Evolutionary conservation across 2,113 vertebrate genomes (phyloP).

Genomic region (Protomyctophum bolini): DNA sequence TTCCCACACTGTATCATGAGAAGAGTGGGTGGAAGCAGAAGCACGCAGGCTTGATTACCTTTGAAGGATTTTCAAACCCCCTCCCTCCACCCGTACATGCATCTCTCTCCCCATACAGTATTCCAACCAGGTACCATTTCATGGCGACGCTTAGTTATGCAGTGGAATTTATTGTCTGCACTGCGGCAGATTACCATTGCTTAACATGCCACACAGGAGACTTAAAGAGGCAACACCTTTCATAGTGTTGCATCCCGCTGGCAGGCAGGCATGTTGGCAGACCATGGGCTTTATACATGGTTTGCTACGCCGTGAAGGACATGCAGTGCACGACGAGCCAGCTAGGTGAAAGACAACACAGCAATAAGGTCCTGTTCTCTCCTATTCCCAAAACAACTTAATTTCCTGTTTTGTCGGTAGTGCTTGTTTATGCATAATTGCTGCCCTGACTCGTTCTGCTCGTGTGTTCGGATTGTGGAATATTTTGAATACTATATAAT

Average conservation of each 20-base stretch:
- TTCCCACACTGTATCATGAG: not conserved
- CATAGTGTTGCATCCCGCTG: constrained; percentile 66
- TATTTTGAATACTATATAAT: not conserved
- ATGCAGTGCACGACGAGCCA: constrained; percentile 26
- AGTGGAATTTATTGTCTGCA: constrained; percentile 78
- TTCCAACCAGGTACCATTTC: constrained; percentile 73
- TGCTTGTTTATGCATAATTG: too few relatives aligned
- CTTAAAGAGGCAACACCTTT: constrained; percentile 73
- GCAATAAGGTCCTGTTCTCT: constrained; percentile 10
- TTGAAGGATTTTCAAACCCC: not conserved
- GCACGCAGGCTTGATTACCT: not conserved
- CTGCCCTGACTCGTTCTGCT: too few relatives aligned
- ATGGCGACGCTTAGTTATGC: constrained; percentile 74
- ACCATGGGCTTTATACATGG: constrained; percentile 46
- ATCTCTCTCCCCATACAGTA: constrained; percentile 57
- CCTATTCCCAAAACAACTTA: constrained; percentile 8
- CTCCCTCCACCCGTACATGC: constrained; percentile 39
- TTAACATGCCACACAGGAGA: constrained; percentile 76
- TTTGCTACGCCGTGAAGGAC: constrained; percentile 57
- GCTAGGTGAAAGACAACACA: constrained; percentile 20
- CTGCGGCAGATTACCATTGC: constrained; percentile 79
- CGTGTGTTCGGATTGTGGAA: too few relatives aligned
- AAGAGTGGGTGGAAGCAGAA: not conserved
- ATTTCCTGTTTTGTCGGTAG: not conserved
- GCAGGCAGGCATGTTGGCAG: constrained; percentile 67